These are phyloP conservation scores for Gadus chalcogrammus DNA, from an alignment of 2,113 vertebrate genomes.

Conservation along the genomic window DNA sequence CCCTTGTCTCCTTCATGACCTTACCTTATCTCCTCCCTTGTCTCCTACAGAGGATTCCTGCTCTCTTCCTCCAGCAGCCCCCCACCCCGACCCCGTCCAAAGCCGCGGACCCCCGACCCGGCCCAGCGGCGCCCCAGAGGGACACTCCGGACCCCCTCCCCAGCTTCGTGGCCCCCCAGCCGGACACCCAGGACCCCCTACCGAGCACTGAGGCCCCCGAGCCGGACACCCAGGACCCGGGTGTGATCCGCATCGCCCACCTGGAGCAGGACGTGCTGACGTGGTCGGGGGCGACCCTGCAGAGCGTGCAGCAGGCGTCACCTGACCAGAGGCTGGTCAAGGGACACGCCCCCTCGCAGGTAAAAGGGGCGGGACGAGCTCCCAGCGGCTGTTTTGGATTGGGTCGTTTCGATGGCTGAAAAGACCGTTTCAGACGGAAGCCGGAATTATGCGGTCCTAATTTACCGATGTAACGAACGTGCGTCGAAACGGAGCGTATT, in stretches of 20 bases:
- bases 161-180: constrained; percentile 12
- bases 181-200: neutral
- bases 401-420: too few species aligned
- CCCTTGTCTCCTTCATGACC: constrained; percentile 51
- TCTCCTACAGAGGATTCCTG: constrained; percentile 48
- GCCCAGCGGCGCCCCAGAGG: constrained; percentile 16
- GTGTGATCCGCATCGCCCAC: constrained; percentile 52
- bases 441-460: too few species aligned
- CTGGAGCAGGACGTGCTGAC: constrained; percentile 53
- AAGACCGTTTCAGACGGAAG: too few species aligned
- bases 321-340: constrained; percentile 46
- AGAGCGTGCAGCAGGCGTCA: constrained; percentile 45
- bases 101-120: neutral
- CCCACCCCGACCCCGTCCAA: constrained; percentile 29
- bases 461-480: too few species aligned
- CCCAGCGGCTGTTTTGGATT: too few species aligned
- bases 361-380: constrained; percentile 20
- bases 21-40: too few species aligned
- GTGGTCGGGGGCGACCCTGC: constrained; percentile 52
- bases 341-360: constrained; percentile 33
- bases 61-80: constrained; percentile 57
- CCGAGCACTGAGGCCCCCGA: neutral
- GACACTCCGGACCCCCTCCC: neutral
- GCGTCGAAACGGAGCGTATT: too few species aligned
- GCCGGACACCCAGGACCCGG: constrained; percentile 41